Evolutionary conservation across 1,140 invertebrate species (phyloP).

Genomic region (Drosophila pandora): DNA sequence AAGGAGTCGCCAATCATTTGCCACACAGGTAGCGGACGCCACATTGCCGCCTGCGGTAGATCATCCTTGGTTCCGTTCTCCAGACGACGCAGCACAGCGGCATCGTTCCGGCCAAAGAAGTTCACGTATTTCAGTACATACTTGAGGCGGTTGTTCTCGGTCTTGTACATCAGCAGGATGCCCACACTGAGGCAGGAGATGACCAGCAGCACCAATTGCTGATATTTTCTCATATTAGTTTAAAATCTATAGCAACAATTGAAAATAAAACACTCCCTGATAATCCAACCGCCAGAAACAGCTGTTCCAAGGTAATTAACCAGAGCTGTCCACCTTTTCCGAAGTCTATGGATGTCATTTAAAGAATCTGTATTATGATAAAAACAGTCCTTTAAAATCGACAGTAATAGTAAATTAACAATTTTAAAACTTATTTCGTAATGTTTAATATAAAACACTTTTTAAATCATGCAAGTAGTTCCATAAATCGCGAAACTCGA

Average conservation of each 20-base stretch:
- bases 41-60: conserved; percentile 63
- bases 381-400: too few species aligned
- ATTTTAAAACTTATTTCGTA: too few species aligned
- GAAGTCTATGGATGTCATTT: background rate
- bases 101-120: conserved; percentile 86
- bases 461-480: background rate
- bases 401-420: too few species aligned
- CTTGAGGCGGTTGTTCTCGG: conserved; percentile 88
- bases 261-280: conserved; percentile 26
- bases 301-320: conserved; percentile 4
- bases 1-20: conserved; percentile 84
- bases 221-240: conserved; percentile 87
- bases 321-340: conserved; percentile 9
- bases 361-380: too few species aligned
- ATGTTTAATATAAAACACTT: too few species aligned
- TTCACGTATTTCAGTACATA: conserved; percentile 89
- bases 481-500: background rate
- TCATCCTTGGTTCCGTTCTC: conserved; percentile 74
- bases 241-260: conserved; percentile 12
- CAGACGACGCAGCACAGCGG: conserved; percentile 61
- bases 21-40: conserved; percentile 85
- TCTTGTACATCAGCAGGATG: conserved; percentile 88
- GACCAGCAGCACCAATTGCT: conserved; percentile 87
- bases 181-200: conserved; percentile 86
- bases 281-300: conserved; percentile 14